Conservation (phyloP, 2,113 vertebrate genomes). For the Halichoerus grypus region DNA sequence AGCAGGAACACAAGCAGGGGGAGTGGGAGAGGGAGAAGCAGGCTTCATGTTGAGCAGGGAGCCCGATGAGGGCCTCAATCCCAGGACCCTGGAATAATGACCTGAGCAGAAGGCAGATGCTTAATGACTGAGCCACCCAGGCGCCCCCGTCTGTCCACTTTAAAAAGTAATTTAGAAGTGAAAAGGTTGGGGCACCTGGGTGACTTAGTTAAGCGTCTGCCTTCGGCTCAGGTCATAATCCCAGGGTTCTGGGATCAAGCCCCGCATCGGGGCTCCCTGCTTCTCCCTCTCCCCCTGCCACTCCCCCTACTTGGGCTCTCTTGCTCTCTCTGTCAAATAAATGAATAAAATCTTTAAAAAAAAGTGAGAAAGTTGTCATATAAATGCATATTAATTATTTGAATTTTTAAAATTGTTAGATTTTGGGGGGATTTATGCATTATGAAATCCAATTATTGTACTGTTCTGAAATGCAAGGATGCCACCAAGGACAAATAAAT, state of each 20-base stretch:
- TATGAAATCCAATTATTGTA: not conserved
- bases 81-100: no score
- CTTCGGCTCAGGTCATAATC: not conserved
- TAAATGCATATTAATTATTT: no score
- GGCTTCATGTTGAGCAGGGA: no score
- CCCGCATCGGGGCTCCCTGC: not conserved
- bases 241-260: not conserved
- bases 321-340: no score
- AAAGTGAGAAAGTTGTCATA: no score
- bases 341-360: no score
- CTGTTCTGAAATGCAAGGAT: not conserved
- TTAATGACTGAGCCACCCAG: no score
- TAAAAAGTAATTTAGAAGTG: conserved; percentile 21
- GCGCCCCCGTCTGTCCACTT: not conserved
- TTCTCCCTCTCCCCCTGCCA: not conserved
- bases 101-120: no score
- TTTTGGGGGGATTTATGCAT: not conserved
- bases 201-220: not conserved
- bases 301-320: no score
- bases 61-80: no score
- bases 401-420: not conserved
- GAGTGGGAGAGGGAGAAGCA: no score
- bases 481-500: not conserved
- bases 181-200: not conserved
- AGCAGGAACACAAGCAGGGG: no score